These are phyloP conservation scores for Clarias batrachus DNA, from an alignment of 2,113 vertebrate species.

Conservation along the genomic window DNA sequence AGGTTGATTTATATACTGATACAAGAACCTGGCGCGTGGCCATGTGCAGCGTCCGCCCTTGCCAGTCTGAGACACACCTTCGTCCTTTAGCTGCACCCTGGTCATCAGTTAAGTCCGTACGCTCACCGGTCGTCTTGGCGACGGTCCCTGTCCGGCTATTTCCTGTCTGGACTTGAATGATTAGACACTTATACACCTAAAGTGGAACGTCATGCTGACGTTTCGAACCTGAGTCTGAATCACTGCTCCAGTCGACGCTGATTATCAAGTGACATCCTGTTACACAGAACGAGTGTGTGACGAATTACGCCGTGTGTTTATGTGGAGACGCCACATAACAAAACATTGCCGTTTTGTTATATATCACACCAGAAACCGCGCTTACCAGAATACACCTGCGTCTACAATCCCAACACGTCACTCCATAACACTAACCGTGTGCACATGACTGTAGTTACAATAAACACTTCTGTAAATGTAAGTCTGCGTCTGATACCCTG, in stretches of 20 bases:
- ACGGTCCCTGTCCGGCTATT: not conserved
- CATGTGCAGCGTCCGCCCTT: not conserved
- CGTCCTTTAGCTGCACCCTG: not conserved
- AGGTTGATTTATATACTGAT: constrained; percentile 21
- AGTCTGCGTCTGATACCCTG: no score
- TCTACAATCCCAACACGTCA: no score
- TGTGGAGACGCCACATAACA: not conserved
- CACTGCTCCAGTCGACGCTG: not conserved
- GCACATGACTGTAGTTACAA: no score
- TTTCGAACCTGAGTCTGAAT: not conserved
- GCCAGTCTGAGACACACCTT: not conserved
- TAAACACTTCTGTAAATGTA: no score
- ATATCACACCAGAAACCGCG: no score
- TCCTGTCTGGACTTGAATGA: not conserved
- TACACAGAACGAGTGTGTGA: not conserved
- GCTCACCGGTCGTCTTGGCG: not conserved
- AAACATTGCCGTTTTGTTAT: no score
- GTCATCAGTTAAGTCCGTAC: not conserved
- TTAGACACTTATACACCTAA: not conserved
- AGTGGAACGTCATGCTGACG: not conserved
- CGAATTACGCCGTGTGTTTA: not conserved
- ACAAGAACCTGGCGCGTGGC: constrained; percentile 29
- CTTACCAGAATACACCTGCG: no score
- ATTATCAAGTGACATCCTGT: not conserved
- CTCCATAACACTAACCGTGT: no score